Percentiles rank a stretch among this genome's conserved stretches.
phyloP scores from a whole-genome alignment of 2,888 invertebrate species.

The Xylota segnis region DNA sequence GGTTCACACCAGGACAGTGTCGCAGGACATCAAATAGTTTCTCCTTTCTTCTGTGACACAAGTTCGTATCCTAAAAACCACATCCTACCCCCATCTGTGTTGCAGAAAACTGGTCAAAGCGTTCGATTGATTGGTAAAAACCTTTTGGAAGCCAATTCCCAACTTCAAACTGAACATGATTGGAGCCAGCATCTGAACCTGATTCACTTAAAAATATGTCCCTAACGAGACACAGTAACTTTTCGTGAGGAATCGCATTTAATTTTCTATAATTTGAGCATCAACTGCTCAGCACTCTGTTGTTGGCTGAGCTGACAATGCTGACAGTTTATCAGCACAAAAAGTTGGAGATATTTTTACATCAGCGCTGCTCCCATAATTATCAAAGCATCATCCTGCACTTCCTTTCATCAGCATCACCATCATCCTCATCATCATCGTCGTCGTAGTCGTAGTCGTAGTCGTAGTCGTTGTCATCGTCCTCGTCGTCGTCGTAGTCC shows the following conservation, averaged over 20 bases:
- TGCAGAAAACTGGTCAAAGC: no score
- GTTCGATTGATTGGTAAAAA: no score
- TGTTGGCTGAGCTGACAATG: background rate
- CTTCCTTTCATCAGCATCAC: slow-evolving; percentile 20
- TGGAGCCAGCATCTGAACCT: background rate
- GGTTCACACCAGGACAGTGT: no score
- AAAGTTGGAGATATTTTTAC: background rate
- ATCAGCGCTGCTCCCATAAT: slow-evolving; percentile 7
- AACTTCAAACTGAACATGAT: no score
- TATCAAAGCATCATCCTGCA: slow-evolving; percentile 47
- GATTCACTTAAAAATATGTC: background rate
- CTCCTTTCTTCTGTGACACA: no score
- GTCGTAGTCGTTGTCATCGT: slow-evolving; percentile 2
- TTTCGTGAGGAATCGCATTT: background rate
- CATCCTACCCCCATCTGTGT: no score
- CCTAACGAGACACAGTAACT: background rate
- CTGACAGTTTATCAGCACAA: background rate
- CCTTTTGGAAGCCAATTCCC: no score
- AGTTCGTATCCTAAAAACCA: no score
- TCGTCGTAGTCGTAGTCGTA: slow-evolving; percentile 11
- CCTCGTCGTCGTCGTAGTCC: slow-evolving; percentile 2
- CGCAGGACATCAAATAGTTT: no score
- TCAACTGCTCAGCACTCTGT: background rate
- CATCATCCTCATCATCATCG: slow-evolving; percentile 28
- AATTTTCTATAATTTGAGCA: slow-evolving; percentile 1